Percentiles rank a stretch among this genome's conserved stretches.
These are phyloP conservation scores for Agelaius phoeniceus DNA, from an alignment of 2,113 vertebrate species.

Conservation along the genomic window DNA sequence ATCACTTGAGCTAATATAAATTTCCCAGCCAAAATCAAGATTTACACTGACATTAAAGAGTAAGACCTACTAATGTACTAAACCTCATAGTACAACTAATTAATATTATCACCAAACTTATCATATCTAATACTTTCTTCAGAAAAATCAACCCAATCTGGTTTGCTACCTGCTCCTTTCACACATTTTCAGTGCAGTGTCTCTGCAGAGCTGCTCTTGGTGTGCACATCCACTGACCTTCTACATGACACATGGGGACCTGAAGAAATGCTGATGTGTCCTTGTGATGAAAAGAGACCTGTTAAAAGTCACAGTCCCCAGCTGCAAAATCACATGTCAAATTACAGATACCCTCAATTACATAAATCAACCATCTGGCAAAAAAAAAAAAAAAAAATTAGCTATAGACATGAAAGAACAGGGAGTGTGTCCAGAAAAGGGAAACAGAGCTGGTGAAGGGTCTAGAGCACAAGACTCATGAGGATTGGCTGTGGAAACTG, in stretches of 20 bases:
- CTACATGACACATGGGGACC: accelerated
- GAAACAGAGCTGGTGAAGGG: neutral
- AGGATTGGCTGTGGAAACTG: neutral
- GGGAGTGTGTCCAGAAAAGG: neutral
- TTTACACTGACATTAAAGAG: neutral
- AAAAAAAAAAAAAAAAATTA: neutral
- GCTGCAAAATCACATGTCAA: neutral
- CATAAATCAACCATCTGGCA: neutral
- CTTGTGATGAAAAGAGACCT: neutral
- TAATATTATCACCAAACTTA: neutral
- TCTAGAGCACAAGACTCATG: neutral
- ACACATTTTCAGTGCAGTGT: neutral
- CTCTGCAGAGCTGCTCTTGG: neutral
- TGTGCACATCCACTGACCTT: neutral
- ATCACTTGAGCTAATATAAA: neutral
- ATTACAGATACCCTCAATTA: neutral
- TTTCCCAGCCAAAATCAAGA: neutral
- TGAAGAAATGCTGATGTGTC: neutral
- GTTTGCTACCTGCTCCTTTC: neutral
- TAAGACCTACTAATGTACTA: neutral
- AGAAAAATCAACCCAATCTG: neutral
- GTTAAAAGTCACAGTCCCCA: neutral
- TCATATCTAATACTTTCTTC: neutral
- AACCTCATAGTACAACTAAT: neutral
- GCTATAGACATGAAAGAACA: neutral